A percentile compares a stretch with the other conserved stretches of the same genome.
Conservation (phyloP, 2,888 invertebrate genomes). For the Agriopis aurantiaria region DNA sequence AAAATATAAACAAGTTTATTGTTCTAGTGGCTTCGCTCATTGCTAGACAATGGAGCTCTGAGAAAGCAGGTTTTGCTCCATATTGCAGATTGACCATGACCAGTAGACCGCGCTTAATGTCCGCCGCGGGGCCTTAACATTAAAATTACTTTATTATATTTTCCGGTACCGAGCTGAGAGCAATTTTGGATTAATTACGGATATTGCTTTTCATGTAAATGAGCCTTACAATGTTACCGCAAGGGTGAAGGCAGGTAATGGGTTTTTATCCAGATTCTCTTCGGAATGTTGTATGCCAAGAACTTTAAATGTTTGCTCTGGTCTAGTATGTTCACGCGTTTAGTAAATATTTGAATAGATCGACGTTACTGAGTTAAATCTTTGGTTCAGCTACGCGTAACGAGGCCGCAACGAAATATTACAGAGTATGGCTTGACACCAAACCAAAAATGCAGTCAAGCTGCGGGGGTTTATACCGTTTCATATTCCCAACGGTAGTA, state of each 20-base stretch:
- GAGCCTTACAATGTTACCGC: slow-evolving; percentile 20
- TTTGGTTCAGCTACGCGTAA: slow-evolving; percentile 13
- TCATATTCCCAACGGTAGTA: slow-evolving; percentile 24
- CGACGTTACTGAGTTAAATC: slow-evolving; percentile 13
- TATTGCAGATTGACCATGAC: slow-evolving; percentile 73
- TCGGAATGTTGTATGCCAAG: slow-evolving; percentile 18
- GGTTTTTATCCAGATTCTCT: slow-evolving; percentile 7
- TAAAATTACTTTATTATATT: slow-evolving; percentile 42
- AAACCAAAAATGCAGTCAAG: slow-evolving; percentile 12
- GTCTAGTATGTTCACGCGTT: slow-evolving; percentile 10
- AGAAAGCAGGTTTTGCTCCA: slow-evolving; percentile 69
- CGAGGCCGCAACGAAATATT: slow-evolving; percentile 8
- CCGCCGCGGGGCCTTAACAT: slow-evolving; percentile 38
- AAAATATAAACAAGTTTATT: slow-evolving; percentile 13
- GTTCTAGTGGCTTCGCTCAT: slow-evolving; percentile 32
- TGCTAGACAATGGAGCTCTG: slow-evolving; percentile 57
- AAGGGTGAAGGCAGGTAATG: slow-evolving; percentile 15
- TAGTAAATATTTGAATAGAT: slow-evolving; percentile 20
- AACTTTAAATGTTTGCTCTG: slow-evolving; percentile 26
- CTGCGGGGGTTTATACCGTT: slow-evolving; percentile 12
- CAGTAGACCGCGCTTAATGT: slow-evolving; percentile 46
- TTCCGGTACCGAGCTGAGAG: slow-evolving; percentile 41
- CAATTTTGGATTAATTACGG: slow-evolving; percentile 44
- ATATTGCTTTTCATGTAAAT: slow-evolving; percentile 40
- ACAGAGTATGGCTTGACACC: slow-evolving; percentile 3